Evolutionary conservation across 2,797 vertebrate species (phyloP).

Genomic region (Eulemur coronatus): DNA sequence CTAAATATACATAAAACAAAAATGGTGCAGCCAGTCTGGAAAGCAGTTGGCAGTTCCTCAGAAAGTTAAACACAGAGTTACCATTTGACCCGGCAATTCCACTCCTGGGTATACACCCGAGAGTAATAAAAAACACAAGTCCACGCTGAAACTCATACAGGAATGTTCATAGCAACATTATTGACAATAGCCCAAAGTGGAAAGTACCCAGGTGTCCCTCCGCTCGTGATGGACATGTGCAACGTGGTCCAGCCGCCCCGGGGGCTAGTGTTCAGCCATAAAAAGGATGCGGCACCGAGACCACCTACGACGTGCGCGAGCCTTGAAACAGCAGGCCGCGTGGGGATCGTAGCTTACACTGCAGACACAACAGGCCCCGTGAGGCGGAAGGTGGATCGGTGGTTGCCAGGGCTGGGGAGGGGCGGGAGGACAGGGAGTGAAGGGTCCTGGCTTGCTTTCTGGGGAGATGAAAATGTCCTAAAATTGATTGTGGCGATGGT

Average conservation of each 20-base stretch:
- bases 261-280: background rate
- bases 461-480: background rate
- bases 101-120: no score
- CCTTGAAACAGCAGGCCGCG: accelerated
- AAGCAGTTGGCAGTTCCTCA: background rate
- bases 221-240: background rate
- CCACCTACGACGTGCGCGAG: background rate
- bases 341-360: background rate
- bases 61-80: background rate
- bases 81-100: background rate
- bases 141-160: no score
- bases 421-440: background rate
- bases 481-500: background rate
- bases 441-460: background rate
- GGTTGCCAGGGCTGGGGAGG: background rate
- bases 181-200: background rate
- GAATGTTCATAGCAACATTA: background rate
- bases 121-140: no score
- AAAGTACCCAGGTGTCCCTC: background rate
- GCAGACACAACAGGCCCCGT: background rate
- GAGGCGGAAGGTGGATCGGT: background rate
- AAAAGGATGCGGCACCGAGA: background rate
- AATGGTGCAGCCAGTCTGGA: background rate
- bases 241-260: accelerated
- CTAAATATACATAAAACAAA: no score